A percentile compares a stretch with the other conserved stretches of the same genome.
Conservation (phyloP, 1,140 invertebrate genomes). For the Periplaneta americana region DNA sequence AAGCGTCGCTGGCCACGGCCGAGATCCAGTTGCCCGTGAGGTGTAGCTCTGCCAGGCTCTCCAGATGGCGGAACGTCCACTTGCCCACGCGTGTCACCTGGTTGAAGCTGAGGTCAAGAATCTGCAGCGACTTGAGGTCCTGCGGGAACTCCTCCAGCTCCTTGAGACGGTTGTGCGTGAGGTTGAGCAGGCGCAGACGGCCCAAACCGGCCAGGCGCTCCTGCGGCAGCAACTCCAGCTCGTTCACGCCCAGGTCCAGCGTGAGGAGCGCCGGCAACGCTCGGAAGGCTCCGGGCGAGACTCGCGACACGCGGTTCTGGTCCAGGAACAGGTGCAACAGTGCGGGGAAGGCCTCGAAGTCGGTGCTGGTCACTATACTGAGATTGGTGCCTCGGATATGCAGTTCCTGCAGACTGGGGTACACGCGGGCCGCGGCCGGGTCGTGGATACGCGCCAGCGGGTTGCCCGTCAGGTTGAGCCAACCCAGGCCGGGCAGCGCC, state of each 20-base stretch:
- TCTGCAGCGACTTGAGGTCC: constrained; percentile 69
- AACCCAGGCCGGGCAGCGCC: constrained; percentile 61
- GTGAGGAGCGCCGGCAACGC: constrained; percentile 67
- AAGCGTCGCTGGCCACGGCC: constrained; percentile 68
- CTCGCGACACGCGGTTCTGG: constrained; percentile 68
- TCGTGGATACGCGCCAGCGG: constrained; percentile 67
- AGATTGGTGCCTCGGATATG: constrained; percentile 78
- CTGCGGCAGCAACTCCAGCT: constrained; percentile 76
- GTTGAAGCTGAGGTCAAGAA: constrained; percentile 78
- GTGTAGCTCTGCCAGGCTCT: constrained; percentile 67
- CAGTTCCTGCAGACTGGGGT: constrained; percentile 53
- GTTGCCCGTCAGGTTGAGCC: constrained; percentile 78
- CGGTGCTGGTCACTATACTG: constrained; percentile 77
- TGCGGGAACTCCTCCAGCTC: constrained; percentile 77
- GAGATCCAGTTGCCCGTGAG: constrained; percentile 80
- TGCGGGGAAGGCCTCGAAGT: constrained; percentile 80
- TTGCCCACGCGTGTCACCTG: constrained; percentile 71
- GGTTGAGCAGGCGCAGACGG: constrained; percentile 65
- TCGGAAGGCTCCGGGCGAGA: constrained; percentile 80
- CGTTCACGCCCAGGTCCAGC: constrained; percentile 78
- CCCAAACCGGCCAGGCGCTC: constrained; percentile 76
- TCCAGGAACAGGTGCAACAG: constrained; percentile 67
- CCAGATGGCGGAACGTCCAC: constrained; percentile 57
- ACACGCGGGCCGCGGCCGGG: constrained; percentile 43
- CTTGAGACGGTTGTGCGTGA: constrained; percentile 70